Evolutionary conservation across 2,113 vertebrate genomes (phyloP).

Genomic region (Gasterosteus aculeatus): DNA sequence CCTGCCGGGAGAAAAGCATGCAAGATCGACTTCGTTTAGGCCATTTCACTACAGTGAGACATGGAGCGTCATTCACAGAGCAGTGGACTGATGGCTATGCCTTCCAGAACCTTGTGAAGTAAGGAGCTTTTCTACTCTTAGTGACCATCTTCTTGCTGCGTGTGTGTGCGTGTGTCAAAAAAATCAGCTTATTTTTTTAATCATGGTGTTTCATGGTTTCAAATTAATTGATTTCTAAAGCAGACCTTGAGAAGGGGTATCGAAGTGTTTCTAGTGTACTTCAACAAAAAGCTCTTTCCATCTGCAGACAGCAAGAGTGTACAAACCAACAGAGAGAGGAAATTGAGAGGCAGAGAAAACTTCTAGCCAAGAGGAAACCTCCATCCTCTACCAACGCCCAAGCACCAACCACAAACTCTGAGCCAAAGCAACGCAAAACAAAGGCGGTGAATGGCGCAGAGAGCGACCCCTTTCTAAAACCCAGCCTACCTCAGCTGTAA

Average conservation of each 20-base stretch:
- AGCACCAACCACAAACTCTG: constrained; percentile 93
- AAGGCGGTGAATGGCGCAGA: constrained; percentile 98
- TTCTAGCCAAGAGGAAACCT: constrained; percentile 97
- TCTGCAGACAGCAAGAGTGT: constrained; percentile 94
- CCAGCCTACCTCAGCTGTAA: constrained; percentile 99
- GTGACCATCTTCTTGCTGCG: neutral
- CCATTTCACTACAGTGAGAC: constrained; percentile 98
- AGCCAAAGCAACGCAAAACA: constrained; percentile 99
- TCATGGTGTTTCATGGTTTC: neutral
- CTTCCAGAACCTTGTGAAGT: constrained; percentile 99
- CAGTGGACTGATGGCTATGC: constrained; percentile 99
- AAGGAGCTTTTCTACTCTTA: constrained; percentile 51
- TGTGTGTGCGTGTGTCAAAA: neutral
- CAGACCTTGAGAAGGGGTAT: neutral
- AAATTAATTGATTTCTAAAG: neutral
- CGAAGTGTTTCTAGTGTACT: neutral
- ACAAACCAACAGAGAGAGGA: constrained; percentile 99
- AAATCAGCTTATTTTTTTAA: no score
- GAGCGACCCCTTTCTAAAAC: constrained; percentile 98
- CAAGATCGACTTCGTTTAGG: constrained; percentile 97
- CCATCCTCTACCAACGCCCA: constrained; percentile 93
- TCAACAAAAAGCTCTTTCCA: constrained; percentile 13
- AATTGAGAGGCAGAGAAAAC: constrained; percentile 98
- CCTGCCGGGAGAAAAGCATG: constrained; percentile 99
- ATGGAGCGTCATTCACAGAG: constrained; percentile 98